phyloP scores from a whole-genome alignment of 2,113 vertebrate genomes.

The Tachysurus vachellii region DNA sequence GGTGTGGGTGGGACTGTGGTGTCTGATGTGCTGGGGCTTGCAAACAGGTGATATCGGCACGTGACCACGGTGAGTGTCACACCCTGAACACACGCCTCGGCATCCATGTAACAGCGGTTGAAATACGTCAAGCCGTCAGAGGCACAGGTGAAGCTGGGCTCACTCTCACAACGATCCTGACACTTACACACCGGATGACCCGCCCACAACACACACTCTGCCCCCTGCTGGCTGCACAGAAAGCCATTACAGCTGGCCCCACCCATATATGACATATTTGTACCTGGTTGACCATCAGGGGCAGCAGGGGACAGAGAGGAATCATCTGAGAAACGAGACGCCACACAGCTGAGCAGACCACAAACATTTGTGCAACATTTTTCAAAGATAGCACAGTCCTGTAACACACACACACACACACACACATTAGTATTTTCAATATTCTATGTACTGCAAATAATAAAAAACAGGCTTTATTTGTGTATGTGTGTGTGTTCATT shows the following conservation, averaged over 20 bases:
- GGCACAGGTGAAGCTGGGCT: constrained; percentile 94
- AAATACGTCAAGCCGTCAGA: constrained; percentile 97
- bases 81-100: constrained; percentile 88
- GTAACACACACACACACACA: constrained; percentile 43
- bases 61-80: constrained; percentile 82
- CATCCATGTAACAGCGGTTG: constrained; percentile 98
- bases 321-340: constrained; percentile 84
- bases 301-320: constrained; percentile 59
- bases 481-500: not conserved
- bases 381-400: constrained; percentile 89
- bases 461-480: not conserved
- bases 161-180: constrained; percentile 92
- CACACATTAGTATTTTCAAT: not conserved
- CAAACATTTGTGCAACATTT: constrained; percentile 98
- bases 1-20: constrained; percentile 81
- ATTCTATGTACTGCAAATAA: not conserved
- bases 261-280: constrained; percentile 9
- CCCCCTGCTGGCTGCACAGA: constrained; percentile 89
- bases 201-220: constrained; percentile 91
- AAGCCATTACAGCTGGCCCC: constrained; percentile 83
- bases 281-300: constrained; percentile 52
- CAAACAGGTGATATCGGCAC: constrained; percentile 88
- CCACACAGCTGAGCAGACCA: constrained; percentile 91
- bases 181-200: constrained; percentile 93
- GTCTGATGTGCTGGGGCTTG: constrained; percentile 82